These are phyloP conservation scores for Ophioninae sp. DNA, from an alignment of 2,888 invertebrate genomes.

Conservation along the genomic window DNA sequence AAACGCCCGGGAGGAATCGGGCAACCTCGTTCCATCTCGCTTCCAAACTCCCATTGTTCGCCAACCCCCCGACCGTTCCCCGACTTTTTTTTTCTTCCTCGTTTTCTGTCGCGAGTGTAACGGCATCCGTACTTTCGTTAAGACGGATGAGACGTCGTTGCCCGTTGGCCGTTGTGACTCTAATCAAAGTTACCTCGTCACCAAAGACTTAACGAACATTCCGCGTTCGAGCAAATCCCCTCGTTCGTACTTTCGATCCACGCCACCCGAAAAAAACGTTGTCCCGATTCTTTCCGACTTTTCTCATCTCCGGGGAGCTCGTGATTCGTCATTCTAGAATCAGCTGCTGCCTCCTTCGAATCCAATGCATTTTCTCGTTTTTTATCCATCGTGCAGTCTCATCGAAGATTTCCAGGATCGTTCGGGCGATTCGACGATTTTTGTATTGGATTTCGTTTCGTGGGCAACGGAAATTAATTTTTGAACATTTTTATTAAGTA, in stretches of 20 bases:
- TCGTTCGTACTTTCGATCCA: constrained; percentile 37
- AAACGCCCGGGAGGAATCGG: background rate
- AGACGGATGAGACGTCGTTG: constrained; percentile 35
- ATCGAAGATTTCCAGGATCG: background rate
- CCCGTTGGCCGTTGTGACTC: constrained; percentile 20
- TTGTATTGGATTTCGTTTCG: no score
- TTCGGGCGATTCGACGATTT: background rate
- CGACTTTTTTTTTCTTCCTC: background rate
- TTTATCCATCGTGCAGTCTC: background rate
- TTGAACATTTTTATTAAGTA: no score
- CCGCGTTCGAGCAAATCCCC: constrained; percentile 21
- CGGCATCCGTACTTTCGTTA: constrained; percentile 18
- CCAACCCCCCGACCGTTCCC: constrained; percentile 2
- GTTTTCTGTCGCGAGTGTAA: background rate
- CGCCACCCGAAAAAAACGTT: constrained; percentile 16
- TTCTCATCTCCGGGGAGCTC: constrained; percentile 17
- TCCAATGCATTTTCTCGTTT: background rate
- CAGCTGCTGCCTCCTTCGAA: background rate
- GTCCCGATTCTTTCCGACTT: constrained; percentile 33
- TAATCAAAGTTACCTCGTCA: constrained; percentile 63
- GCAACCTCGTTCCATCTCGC: background rate
- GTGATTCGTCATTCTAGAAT: constrained; percentile 4
- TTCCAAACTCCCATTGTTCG: constrained; percentile 12
- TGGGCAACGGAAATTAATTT: no score
- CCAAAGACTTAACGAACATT: constrained; percentile 42